A percentile compares a stretch with the other conserved stretches of the same genome.
phyloP scores from a whole-genome alignment of 2,888 invertebrate genomes.

The Onthophagus sagittarius region DNA sequence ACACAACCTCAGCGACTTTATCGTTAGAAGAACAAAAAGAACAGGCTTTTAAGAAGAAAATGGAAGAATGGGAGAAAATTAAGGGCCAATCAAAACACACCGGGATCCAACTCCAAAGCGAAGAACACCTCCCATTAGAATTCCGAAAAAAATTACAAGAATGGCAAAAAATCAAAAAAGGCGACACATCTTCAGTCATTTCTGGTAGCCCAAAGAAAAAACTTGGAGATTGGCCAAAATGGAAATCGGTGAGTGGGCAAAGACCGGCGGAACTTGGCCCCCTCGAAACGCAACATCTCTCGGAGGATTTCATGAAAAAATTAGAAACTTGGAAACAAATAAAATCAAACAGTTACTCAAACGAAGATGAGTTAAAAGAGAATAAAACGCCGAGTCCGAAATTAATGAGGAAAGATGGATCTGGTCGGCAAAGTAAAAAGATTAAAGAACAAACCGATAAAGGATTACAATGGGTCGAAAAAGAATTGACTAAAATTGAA shows the following conservation, averaged over 20 bases:
- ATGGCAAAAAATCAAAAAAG: slow-evolving; percentile 74
- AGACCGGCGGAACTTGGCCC: slow-evolving; percentile 31
- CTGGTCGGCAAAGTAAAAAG: slow-evolving; percentile 40
- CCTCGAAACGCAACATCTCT: slow-evolving; percentile 64
- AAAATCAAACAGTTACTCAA: slow-evolving; percentile 53
- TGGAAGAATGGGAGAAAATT: slow-evolving; percentile 54
- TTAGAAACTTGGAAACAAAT: slow-evolving; percentile 83
- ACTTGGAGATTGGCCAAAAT: slow-evolving; percentile 60
- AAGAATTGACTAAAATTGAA: slow-evolving; percentile 57
- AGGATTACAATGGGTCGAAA: slow-evolving; percentile 57
- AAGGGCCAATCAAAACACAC: slow-evolving; percentile 42
- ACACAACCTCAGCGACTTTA: slow-evolving; percentile 29
- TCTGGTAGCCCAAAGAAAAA: slow-evolving; percentile 40
- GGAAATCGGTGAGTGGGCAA: slow-evolving; percentile 51
- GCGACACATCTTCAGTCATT: slow-evolving; percentile 27
- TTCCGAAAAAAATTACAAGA: slow-evolving; percentile 81
- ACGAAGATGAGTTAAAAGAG: slow-evolving; percentile 24
- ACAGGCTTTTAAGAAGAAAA: slow-evolving; percentile 47
- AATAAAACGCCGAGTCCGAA: slow-evolving; percentile 44
- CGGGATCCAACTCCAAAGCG: slow-evolving; percentile 46
- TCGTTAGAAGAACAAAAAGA: slow-evolving; percentile 41
- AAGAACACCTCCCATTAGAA: slow-evolving; percentile 72
- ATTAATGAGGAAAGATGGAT: slow-evolving; percentile 42
- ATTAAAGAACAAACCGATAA: slow-evolving; percentile 48
- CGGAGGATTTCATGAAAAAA: slow-evolving; percentile 79